phyloP scores from a whole-genome alignment of 2,797 vertebrate species.

The Cynopterus sphinx region DNA sequence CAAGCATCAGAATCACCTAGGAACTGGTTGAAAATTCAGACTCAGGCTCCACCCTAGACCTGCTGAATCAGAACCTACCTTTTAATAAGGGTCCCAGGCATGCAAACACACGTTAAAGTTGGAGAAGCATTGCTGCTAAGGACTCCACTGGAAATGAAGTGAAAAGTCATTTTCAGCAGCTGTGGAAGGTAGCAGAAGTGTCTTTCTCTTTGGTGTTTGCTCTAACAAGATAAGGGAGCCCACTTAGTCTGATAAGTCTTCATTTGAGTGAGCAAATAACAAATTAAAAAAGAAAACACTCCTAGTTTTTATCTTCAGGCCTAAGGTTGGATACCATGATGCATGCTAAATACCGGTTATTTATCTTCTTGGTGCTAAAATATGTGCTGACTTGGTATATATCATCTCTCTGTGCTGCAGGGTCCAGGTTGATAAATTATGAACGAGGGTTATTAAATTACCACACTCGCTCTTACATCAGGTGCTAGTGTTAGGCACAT shows the following conservation, averaged over 20 bases:
- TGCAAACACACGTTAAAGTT: not conserved
- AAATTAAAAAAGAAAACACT: not conserved
- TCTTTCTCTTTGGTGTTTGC: not conserved
- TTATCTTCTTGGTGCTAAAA: not conserved
- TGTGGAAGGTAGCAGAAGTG: not conserved
- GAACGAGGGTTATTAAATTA: conserved; percentile 49
- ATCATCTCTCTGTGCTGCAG: not conserved
- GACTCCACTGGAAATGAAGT: not conserved
- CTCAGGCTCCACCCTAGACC: not conserved
- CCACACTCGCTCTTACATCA: not conserved
- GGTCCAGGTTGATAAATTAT: conserved; percentile 41
- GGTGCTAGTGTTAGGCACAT: not conserved
- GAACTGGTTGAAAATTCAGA: not conserved
- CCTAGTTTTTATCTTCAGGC: not conserved
- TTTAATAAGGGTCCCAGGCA: not conserved
- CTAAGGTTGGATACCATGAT: not conserved
- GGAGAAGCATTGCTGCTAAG: not conserved
- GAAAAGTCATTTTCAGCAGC: not conserved
- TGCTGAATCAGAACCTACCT: not conserved
- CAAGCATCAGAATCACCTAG: not conserved
- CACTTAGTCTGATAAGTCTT: not conserved
- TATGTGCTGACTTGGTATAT: not conserved
- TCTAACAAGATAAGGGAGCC: not conserved
- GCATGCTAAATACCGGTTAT: not conserved
- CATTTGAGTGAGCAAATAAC: not conserved